A percentile compares a stretch with the other conserved stretches of the same genome.
Evolutionary conservation across 1,140 invertebrate genomes (phyloP).

Genomic region (Andrena cerasifolii): DNA sequence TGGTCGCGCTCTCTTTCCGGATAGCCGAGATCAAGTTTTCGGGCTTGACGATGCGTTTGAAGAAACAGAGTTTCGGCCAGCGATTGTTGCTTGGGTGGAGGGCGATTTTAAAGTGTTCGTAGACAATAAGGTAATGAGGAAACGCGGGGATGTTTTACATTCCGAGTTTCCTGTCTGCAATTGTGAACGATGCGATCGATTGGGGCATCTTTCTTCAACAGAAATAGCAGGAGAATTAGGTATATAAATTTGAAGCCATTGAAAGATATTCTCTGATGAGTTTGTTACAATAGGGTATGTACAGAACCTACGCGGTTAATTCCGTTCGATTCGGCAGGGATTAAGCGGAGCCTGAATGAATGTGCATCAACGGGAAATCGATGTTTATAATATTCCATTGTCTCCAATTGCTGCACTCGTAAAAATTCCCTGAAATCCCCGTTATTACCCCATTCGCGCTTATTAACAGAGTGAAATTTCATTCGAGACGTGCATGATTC

Average conservation of each 20-base stretch:
- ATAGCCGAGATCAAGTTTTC: no score
- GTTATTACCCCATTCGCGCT: conserved; percentile 18
- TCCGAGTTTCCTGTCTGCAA: no score
- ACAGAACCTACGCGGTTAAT: no score
- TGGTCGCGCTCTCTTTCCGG: background rate
- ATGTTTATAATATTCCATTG: conserved; percentile 42
- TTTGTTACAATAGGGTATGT: background rate
- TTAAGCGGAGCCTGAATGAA: conserved; percentile 42
- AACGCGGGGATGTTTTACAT: no score
- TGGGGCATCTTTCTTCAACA: no score
- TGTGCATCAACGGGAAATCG: conserved; percentile 25
- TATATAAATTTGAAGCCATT: no score
- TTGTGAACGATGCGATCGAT: no score
- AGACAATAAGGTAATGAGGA: no score
- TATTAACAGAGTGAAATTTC: conserved; percentile 31
- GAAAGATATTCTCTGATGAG: no score
- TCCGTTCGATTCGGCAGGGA: conserved; percentile 18
- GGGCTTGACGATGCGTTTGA: background rate
- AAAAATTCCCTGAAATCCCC: background rate
- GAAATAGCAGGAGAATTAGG: no score
- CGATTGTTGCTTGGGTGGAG: no score
- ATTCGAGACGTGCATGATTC: background rate
- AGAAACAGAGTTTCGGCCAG: background rate
- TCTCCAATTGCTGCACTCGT: background rate
- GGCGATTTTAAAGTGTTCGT: no score